Percentiles rank a stretch among this genome's conserved stretches.
These are phyloP conservation scores for Hirtodrosophila cameraria DNA, from an alignment of 2,888 invertebrate species.

Conservation along the genomic window DNA sequence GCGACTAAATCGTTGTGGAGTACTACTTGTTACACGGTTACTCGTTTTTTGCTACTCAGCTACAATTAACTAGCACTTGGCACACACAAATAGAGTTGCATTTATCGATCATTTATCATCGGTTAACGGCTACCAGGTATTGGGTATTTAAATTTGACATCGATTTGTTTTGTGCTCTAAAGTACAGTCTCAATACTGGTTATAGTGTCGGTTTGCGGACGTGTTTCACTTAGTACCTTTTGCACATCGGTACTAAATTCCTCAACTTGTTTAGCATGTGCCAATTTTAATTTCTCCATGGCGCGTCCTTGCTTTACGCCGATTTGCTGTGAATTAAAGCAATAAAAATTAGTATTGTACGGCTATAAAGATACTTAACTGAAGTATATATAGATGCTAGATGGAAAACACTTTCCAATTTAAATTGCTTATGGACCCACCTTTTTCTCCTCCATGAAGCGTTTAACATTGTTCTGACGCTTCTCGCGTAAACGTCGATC, in stretches of 20 bases:
- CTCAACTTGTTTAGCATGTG: conserved; percentile 96
- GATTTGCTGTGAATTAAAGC: conserved; percentile 85
- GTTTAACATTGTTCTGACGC: conserved; percentile 98
- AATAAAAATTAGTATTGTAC: conserved; percentile 21
- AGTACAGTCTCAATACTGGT: conserved; percentile 84
- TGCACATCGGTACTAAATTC: conserved; percentile 94
- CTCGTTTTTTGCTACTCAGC: conserved; percentile 26
- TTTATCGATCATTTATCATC: conserved; percentile 30
- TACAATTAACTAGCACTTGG: conserved; percentile 42
- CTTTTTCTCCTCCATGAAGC: conserved; percentile 97
- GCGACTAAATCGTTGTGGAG: conserved; percentile 38
- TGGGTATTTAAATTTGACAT: conserved; percentile 12
- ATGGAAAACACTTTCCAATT: no score
- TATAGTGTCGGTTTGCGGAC: conserved; percentile 75
- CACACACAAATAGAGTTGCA: conserved; percentile 3
- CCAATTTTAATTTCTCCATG: conserved; percentile 94
- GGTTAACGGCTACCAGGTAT: conserved; percentile 14
- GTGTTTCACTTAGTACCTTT: conserved; percentile 86
- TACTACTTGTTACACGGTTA: conserved; percentile 26
- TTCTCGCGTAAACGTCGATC: conserved; percentile 96
- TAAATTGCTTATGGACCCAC: conserved; percentile 75
- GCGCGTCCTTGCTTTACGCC: conserved; percentile 96
- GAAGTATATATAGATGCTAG: no score
- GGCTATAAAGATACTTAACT: no score
- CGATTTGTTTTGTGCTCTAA: conserved; percentile 65